These are phyloP conservation scores for Wasmannia auropunctata DNA, from an alignment of 1,140 invertebrate genomes.

Conservation along the genomic window DNA sequence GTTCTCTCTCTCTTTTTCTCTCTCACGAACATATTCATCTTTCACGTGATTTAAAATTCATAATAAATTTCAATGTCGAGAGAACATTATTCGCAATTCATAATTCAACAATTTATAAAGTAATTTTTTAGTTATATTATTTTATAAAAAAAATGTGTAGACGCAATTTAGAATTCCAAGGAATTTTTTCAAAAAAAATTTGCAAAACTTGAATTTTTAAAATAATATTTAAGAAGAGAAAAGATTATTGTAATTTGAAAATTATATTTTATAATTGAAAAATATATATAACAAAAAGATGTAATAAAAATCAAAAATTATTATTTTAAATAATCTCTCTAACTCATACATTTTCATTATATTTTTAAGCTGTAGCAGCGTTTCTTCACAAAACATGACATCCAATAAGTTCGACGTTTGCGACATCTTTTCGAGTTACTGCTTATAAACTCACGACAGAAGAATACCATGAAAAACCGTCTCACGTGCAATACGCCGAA, in stretches of 20 bases:
- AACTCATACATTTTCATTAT: not conserved
- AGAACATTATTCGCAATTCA: not conserved
- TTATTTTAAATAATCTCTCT: not conserved
- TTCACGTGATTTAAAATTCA: not conserved
- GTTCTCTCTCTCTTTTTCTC: not conserved
- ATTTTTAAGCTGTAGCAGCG: not conserved
- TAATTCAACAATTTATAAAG: not conserved
- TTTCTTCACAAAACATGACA: not conserved
- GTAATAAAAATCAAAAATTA: not conserved
- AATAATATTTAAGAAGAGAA: not conserved
- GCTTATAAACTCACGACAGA: constrained; percentile 11
- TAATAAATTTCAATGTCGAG: not conserved
- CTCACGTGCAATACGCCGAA: not conserved
- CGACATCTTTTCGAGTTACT: not conserved
- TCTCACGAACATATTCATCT: not conserved
- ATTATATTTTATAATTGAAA: not conserved
- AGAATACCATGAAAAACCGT: not conserved
- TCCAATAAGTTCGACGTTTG: not conserved
- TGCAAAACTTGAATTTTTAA: not conserved
- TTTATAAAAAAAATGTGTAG: not conserved
- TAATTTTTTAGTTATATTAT: not conserved
- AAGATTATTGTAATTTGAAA: not conserved
- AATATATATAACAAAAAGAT: not conserved
- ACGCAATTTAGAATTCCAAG: not conserved
- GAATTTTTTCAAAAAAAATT: not conserved